phyloP scores from a whole-genome alignment of 2,797 vertebrate genomes.

The Neosilurus hyrtlii region DNA sequence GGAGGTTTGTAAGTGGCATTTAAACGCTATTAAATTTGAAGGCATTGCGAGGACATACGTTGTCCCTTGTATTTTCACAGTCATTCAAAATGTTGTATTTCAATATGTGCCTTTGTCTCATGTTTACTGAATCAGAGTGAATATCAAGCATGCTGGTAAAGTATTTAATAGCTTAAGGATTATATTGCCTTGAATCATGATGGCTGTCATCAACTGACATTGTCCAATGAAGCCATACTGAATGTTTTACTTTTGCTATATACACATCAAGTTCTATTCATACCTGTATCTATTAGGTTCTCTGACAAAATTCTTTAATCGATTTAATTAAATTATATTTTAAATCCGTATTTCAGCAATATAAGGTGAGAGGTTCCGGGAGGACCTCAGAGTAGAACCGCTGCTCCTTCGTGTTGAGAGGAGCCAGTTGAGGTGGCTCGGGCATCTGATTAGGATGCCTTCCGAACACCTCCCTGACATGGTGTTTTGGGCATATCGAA shows the following conservation, averaged over 20 bases:
- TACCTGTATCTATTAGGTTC: not conserved
- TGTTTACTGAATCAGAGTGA: not conserved
- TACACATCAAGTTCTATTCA: not conserved
- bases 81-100: not conserved
- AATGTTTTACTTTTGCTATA: not conserved
- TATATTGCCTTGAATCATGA: not conserved
- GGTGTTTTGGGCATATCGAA: no score
- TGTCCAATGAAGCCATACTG: not conserved
- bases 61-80: slow-evolving; percentile 3
- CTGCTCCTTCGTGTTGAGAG: no score
- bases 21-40: slow-evolving; percentile 8
- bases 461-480: no score
- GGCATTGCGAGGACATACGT: slow-evolving; percentile 3
- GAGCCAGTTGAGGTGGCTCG: no score
- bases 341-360: not conserved
- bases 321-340: not conserved
- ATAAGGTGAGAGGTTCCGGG: not conserved
- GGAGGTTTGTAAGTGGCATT: not conserved
- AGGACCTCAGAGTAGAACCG: no score
- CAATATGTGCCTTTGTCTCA: not conserved
- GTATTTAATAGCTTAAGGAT: not conserved
- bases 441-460: no score
- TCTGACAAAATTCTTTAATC: not conserved
- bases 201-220: not conserved
- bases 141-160: not conserved